These are phyloP conservation scores for Stenurella melanura DNA, from an alignment of 2,888 invertebrate species.

Conservation along the genomic window DNA sequence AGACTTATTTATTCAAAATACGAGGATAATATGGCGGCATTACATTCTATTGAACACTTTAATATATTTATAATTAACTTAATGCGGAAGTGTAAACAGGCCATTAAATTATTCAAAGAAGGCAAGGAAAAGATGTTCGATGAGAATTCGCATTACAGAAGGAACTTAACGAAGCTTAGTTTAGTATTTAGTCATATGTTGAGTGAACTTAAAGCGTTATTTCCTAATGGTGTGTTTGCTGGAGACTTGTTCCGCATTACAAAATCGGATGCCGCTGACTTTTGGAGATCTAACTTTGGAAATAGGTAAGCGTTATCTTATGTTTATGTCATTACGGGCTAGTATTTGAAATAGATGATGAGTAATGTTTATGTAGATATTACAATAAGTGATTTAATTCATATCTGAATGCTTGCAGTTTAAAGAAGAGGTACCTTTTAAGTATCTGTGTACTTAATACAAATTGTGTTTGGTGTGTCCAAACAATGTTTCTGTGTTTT, in stretches of 20 bases:
- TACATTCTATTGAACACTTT: slow-evolving; percentile 97
- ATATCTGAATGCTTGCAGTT: too few relatives aligned
- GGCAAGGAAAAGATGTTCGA: slow-evolving; percentile 99
- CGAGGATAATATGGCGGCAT: slow-evolving; percentile 94
- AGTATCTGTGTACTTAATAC: too few relatives aligned
- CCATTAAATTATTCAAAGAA: slow-evolving; percentile 98
- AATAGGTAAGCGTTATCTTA: slow-evolving; percentile 84
- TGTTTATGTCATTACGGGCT: not conserved
- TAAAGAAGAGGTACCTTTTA: too few relatives aligned
- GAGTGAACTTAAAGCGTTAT: slow-evolving; percentile 98
- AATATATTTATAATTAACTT: slow-evolving; percentile 98
- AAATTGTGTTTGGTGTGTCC: too few relatives aligned
- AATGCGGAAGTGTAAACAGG: slow-evolving; percentile 99
- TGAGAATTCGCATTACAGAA: slow-evolving; percentile 93
- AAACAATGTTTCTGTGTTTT: too few relatives aligned
- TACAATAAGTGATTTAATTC: too few relatives aligned
- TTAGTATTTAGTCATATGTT: slow-evolving; percentile 99
- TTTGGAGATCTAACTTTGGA: slow-evolving; percentile 97
- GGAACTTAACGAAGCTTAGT: slow-evolving; percentile 97
- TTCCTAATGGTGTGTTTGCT: slow-evolving; percentile 96
- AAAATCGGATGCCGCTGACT: slow-evolving; percentile 98
- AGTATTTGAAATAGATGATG: too few relatives aligned
- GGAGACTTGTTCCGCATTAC: slow-evolving; percentile 99
- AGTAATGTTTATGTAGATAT: too few relatives aligned
- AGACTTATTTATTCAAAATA: slow-evolving; percentile 96